Percentiles rank a stretch among this genome's conserved stretches.
phyloP scores from a whole-genome alignment of 2,888 invertebrate species.

The Eumerus sabulonum region DNA sequence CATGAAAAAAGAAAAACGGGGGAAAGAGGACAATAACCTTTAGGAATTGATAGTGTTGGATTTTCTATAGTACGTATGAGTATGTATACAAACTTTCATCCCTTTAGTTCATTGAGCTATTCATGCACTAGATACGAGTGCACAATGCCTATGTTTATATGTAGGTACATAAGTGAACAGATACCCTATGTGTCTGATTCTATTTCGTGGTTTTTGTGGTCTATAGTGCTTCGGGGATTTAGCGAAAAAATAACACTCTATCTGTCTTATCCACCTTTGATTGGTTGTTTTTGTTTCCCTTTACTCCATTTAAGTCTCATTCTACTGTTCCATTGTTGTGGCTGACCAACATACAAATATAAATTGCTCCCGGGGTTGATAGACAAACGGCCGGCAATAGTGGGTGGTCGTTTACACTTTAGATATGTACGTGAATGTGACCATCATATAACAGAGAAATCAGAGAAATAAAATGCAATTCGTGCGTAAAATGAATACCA shows the following conservation, averaged over 20 bases:
- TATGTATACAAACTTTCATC: slow-evolving; percentile 6
- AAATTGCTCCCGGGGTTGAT: slow-evolving; percentile 39
- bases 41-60: slow-evolving; percentile 54
- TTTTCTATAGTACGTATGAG: slow-evolving; percentile 3
- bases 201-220: slow-evolving; percentile 58
- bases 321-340: slow-evolving; percentile 35
- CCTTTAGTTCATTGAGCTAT: slow-evolving; percentile 59
- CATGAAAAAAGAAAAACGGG: too few species aligned
- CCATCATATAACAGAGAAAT: neutral
- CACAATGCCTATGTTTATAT: too few species aligned
- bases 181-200: slow-evolving; percentile 39
- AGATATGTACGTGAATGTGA: neutral
- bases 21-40: slow-evolving; percentile 63
- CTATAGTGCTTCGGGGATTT: slow-evolving; percentile 33
- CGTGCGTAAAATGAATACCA: slow-evolving; percentile 29
- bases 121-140: slow-evolving; percentile 26
- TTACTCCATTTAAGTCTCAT: slow-evolving; percentile 1
- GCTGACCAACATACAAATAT: slow-evolving; percentile 55
- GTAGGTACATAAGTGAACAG: too few species aligned
- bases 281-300: neutral
- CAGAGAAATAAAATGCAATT: slow-evolving; percentile 33
- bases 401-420: too few species aligned
- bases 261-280: slow-evolving; percentile 22
- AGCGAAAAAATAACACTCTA: slow-evolving; percentile 14
- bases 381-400: slow-evolving; percentile 18